Base-by-base conservation (phyloP, 1,140 invertebrate genomes). In the Samia ricini region DNA sequence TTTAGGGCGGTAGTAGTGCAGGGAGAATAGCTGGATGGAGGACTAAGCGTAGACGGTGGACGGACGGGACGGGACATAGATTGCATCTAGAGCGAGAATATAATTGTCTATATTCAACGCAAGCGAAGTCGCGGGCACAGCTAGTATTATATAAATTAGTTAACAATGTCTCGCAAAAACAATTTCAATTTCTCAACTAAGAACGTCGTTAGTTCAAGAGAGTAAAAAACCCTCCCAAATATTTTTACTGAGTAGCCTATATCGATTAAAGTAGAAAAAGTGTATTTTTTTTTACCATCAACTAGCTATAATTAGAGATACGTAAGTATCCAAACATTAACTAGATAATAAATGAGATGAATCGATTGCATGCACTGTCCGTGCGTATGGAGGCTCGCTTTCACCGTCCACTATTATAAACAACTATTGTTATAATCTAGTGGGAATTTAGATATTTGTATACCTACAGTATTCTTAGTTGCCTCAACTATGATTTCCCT, bases 331-430 rank as follows among this genome's bases (percentile, higher is more conserved):
- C 20, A 23, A 23, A 55, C 52, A 55, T 55, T 55, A 23, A n/a
- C 42, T 42, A 56, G 36, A 68, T 63, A 57, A 59, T 71, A 68
- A 71, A 69, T 67, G 61, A 75, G 70, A 71, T 68, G 71, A 77
- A 77, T 77, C 64, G 56, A 79, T 79, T 75, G 72, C 68, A 72
- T 72, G 77, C 67, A 69, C 64, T 51, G 61, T 19, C 68, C 61
- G 49, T 42, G 15, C 61, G 60, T 63, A 51, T 50, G 50, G 21
- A 49, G 56, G 60, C 19, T n/a, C 52, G 56, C 63, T 65, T 60
- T 69, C 56, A 60, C 58, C 54, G 24, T 18, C 15, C 48, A 33
- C 33, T 50, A 42, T 21, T 61, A 56, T n/a, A n/a, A 10, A 42
- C 18, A 19, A 55, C 19, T 33, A 56, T 42, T 20, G 36, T 61